These are phyloP conservation scores for Paradisaea rubra DNA, from an alignment of 2,113 vertebrate genomes.

Conservation along the genomic window DNA sequence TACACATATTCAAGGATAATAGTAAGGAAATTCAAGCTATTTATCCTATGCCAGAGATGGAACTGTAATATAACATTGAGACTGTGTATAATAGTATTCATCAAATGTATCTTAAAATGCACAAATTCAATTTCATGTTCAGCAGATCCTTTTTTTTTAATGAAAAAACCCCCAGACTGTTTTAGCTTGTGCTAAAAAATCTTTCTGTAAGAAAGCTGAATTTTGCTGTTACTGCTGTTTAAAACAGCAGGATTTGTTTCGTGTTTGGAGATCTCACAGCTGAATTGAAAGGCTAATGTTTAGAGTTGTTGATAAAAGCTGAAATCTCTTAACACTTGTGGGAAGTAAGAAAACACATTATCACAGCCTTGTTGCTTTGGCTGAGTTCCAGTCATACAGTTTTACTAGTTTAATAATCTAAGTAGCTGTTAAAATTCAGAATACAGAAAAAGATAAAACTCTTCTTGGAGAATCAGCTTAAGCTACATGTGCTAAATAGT, in stretches of 20 bases:
- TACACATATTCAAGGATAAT: not conserved
- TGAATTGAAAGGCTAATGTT: not conserved
- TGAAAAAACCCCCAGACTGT: not conserved
- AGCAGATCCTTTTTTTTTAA: not conserved
- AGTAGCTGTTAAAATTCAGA: not conserved
- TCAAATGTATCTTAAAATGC: not conserved
- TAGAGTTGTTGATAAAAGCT: not conserved
- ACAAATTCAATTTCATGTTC: not conserved
- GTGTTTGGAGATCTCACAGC: not conserved
- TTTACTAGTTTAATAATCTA: not conserved
- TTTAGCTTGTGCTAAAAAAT: not conserved
- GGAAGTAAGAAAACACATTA: not conserved
- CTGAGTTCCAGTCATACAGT: not conserved
- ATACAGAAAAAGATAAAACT: not conserved
- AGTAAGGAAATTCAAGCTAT: not conserved
- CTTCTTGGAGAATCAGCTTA: not conserved
- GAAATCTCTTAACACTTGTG: not conserved
- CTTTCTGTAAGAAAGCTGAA: not conserved
- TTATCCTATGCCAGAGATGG: not conserved
- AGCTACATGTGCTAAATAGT: fast-evolving
- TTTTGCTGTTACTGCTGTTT: not conserved
- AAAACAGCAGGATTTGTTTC: not conserved
- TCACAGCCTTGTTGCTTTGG: not conserved
- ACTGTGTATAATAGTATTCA: not conserved
- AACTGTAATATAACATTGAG: not conserved